Percentiles rank a stretch among this genome's conserved stretches.
These are phyloP conservation scores for Heliconius hermathena DNA, from an alignment of 1,140 invertebrate species.

Conservation along the genomic window DNA sequence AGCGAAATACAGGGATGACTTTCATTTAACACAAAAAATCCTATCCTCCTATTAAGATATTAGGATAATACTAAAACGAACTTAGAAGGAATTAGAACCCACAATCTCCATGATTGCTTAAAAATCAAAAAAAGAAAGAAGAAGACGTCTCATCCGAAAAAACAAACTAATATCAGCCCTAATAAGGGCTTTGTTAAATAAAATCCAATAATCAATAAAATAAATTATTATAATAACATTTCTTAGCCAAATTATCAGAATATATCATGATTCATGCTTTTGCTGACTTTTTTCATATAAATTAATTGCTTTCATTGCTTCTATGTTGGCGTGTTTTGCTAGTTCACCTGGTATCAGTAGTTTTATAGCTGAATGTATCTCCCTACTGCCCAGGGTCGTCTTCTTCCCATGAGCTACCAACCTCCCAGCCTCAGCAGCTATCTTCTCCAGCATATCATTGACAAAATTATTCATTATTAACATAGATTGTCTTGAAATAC, in stretches of 20 bases:
- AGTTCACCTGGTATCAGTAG: slow-evolving; percentile 68
- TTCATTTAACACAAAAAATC: no score
- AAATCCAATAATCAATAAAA: slow-evolving; percentile 20
- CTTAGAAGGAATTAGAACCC: no score
- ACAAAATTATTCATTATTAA: slow-evolving; percentile 86
- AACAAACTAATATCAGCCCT: slow-evolving; percentile 16
- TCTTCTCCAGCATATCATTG: slow-evolving; percentile 81
- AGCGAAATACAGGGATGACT: no score
- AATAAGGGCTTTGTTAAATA: slow-evolving; percentile 27
- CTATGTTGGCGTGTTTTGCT: slow-evolving; percentile 62
- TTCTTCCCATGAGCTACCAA: slow-evolving; percentile 83
- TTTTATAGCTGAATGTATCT: slow-evolving; percentile 74
- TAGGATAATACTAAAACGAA: no score
- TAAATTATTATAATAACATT: slow-evolving; percentile 13
- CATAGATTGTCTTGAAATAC: slow-evolving; percentile 77
- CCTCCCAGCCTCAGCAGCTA: slow-evolving; percentile 82
- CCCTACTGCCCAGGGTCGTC: slow-evolving; percentile 75
- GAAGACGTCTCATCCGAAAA: neutral
- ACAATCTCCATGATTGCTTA: no score
- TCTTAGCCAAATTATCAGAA: neutral
- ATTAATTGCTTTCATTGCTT: slow-evolving; percentile 84
- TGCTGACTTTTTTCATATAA: slow-evolving; percentile 56
- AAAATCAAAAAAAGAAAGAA: no score
- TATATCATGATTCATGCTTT: neutral
- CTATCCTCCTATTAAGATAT: no score